A percentile compares a stretch with the other conserved stretches of the same genome.
Evolutionary conservation across 2,113 vertebrate species (phyloP).

Genomic region (Pyrgilauda ruficollis): DNA sequence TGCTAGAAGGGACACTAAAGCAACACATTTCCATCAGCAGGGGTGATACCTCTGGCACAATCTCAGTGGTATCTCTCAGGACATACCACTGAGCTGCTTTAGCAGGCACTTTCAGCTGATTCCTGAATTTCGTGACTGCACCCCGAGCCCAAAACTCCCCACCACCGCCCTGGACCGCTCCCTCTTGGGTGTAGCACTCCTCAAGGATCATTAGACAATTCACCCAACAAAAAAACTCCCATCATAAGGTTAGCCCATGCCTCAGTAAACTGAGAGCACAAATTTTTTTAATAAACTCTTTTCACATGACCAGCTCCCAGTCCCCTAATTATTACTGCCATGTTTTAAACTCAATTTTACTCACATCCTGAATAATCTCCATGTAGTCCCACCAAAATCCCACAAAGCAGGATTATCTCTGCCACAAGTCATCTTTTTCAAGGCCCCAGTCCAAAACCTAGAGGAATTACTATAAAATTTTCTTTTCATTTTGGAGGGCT

Average conservation of each 20-base stretch:
- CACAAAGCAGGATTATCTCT: background rate
- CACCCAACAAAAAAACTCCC: background rate
- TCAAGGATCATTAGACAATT: background rate
- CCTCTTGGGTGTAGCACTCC: background rate
- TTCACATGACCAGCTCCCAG: background rate
- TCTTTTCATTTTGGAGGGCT: background rate
- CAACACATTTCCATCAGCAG: background rate
- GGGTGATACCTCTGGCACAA: fast-evolving
- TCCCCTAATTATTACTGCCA: background rate
- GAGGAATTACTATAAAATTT: background rate
- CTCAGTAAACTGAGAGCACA: background rate
- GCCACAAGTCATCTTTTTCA: background rate
- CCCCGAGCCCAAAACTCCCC: background rate
- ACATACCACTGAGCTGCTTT: background rate
- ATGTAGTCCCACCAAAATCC: background rate
- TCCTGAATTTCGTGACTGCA: background rate
- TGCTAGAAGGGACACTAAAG: background rate
- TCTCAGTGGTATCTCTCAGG: background rate
- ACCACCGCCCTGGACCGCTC: background rate
- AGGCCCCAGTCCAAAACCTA: background rate
- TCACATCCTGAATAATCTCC: background rate
- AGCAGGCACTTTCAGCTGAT: background rate
- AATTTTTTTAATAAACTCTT: conserved; percentile 25
- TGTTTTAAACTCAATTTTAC: background rate
- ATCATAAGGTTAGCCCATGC: background rate